Conservation (phyloP, 2,113 vertebrate species). For the Prinia subflava region DNA sequence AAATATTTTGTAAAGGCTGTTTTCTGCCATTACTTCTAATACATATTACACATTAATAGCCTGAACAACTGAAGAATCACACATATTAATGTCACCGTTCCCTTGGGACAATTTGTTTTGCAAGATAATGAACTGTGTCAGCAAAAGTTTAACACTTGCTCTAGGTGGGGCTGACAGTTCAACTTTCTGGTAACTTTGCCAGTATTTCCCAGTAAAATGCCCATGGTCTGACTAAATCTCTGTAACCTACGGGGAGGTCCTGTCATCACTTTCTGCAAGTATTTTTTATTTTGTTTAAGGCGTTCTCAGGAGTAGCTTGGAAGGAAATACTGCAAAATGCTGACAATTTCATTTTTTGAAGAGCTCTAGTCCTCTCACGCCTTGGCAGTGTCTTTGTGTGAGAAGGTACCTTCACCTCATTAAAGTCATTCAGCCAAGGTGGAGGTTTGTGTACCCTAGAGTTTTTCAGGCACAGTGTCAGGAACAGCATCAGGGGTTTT, state of each 20-base stretch:
- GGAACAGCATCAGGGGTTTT: neutral
- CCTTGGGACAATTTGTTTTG: conserved; percentile 52
- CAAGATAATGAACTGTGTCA: conserved; percentile 51
- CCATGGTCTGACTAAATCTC: neutral
- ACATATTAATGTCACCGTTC: conserved; percentile 43
- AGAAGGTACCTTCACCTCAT: neutral
- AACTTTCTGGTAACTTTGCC: neutral
- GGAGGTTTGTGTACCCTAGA: neutral
- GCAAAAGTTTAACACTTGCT: conserved; percentile 16
- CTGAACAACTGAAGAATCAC: conserved; percentile 12
- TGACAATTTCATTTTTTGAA: neutral
- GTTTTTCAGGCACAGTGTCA: neutral
- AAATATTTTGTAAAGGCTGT: conserved; percentile 61
- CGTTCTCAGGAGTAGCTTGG: neutral
- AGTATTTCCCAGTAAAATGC: neutral
- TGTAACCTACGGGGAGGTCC: neutral
- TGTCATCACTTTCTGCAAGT: neutral
- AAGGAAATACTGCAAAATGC: neutral
- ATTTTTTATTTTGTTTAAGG: neutral
- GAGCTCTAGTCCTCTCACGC: neutral
- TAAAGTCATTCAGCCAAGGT: neutral
- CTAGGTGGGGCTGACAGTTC: neutral
- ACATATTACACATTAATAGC: conserved; percentile 52
- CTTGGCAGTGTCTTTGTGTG: neutral
- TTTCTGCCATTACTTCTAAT: conserved; percentile 52